A percentile compares a stretch with the other conserved stretches of the same genome.
Evolutionary conservation across 2,797 vertebrate species (phyloP).

Genomic region (Pipistrellus nathusii): DNA sequence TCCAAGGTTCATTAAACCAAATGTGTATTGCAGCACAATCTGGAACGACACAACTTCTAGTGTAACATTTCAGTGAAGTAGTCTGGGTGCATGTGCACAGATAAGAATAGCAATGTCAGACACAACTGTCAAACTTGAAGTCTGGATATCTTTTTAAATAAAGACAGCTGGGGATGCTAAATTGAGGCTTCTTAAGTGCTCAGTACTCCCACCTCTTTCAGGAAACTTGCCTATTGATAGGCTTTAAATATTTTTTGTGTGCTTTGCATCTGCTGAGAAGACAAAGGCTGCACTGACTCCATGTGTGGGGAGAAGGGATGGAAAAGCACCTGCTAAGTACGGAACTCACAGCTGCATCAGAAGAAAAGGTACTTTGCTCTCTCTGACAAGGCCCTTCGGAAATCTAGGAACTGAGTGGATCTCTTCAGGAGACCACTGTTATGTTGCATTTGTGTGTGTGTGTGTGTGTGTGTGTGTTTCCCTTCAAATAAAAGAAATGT

Average conservation of each 20-base stretch:
- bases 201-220: slow-evolving; percentile 47
- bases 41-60: not conserved
- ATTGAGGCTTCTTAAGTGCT: slow-evolving; percentile 59
- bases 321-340: not conserved
- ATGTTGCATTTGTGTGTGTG: not conserved
- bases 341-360: not conserved
- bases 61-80: not conserved
- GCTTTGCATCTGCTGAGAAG: slow-evolving; percentile 58
- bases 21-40: slow-evolving; percentile 37
- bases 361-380: not conserved
- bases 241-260: slow-evolving; percentile 40
- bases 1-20: slow-evolving; percentile 63
- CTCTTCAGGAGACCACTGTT: not conserved
- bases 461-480: not conserved
- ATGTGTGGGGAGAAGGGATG: not conserved
- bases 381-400: slow-evolving; percentile 44
- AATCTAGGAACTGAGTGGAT: not conserved
- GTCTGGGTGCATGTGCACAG: slow-evolving; percentile 55
- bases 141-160: slow-evolving; percentile 61
- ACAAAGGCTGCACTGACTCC: slow-evolving; percentile 52
- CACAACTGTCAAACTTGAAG: slow-evolving; percentile 70
- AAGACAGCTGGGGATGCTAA: slow-evolving; percentile 79
- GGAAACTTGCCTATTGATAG: slow-evolving; percentile 42
- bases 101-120: slow-evolving; percentile 71
- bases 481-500: not conserved